A percentile compares a stretch with the other conserved stretches of the same genome.
phyloP scores from a whole-genome alignment of 2,888 invertebrate species.

The Acronicta alni region DNA sequence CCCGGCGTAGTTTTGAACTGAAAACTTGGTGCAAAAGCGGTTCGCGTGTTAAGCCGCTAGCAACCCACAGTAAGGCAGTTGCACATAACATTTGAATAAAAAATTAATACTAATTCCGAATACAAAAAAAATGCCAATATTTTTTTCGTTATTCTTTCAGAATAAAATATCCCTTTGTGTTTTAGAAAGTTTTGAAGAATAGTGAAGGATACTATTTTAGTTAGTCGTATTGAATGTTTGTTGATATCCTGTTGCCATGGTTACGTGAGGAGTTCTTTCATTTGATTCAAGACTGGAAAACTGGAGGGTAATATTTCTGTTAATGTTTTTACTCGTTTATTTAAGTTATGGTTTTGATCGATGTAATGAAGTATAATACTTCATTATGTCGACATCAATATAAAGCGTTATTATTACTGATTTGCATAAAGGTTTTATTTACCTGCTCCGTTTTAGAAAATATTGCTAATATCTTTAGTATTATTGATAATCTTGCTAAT shows the following conservation, averaged over 20 bases:
- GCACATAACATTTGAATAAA: constrained; percentile 71
- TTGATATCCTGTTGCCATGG: constrained; percentile 48
- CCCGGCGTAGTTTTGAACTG: constrained; percentile 82
- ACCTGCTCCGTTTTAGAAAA: background rate
- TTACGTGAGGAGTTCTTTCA: constrained; percentile 21
- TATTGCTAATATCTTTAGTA: background rate
- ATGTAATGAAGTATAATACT: too few relatives aligned
- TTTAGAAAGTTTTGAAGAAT: constrained; percentile 13
- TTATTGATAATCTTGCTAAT: background rate
- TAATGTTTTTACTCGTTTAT: background rate
- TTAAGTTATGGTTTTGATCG: background rate
- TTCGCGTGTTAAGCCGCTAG: constrained; percentile 81
- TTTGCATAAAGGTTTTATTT: too few relatives aligned
- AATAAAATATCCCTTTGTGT: constrained; percentile 7
- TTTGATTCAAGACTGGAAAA: constrained; percentile 19
- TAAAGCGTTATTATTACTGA: too few relatives aligned
- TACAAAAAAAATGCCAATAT: background rate
- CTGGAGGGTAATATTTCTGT: constrained; percentile 3
- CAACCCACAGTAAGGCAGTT: constrained; percentile 76
- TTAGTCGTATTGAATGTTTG: constrained; percentile 29
- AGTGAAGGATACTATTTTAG: constrained; percentile 7
- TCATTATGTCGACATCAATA: too few relatives aligned
- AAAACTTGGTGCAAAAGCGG: constrained; percentile 79
- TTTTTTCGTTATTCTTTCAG: background rate
- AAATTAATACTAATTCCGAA: constrained; percentile 5